phyloP scores from a whole-genome alignment of 2,113 vertebrate species.

The Lophius piscatorius region DNA sequence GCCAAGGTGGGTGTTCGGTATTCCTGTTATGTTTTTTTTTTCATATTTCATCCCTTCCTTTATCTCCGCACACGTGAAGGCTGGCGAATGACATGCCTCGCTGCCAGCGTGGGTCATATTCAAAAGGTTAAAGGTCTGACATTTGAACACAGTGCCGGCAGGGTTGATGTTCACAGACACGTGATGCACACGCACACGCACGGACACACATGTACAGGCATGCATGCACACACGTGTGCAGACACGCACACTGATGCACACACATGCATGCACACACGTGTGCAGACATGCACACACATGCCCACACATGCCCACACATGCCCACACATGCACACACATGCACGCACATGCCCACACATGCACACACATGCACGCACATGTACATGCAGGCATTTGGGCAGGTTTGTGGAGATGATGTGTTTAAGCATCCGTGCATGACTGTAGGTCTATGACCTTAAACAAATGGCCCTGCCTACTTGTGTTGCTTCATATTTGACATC shows the following conservation, averaged over 20 bases:
- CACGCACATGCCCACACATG: background rate
- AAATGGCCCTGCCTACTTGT: slow-evolving; percentile 29
- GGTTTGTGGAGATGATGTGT: slow-evolving; percentile 16
- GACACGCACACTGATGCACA: slow-evolving; percentile 40
- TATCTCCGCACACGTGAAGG: slow-evolving; percentile 32
- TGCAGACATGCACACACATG: slow-evolving; percentile 10
- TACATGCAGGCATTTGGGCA: slow-evolving; percentile 9
- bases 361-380: too few relatives aligned
- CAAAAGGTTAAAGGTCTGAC: slow-evolving; percentile 80
- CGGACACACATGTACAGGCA: too few relatives aligned
- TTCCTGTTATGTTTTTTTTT: slow-evolving; percentile 37
- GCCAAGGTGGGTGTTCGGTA: slow-evolving; percentile 40
- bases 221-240: slow-evolving; percentile 2
- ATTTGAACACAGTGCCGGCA: slow-evolving; percentile 68
- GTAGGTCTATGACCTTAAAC: slow-evolving; percentile 47
- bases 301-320: background rate
- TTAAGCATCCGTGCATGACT: slow-evolving; percentile 7
- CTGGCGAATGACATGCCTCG: slow-evolving; percentile 43
- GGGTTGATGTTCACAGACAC: slow-evolving; percentile 50
- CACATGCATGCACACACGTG: too few relatives aligned
- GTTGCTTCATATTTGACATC: slow-evolving; percentile 29
- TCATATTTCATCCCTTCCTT: slow-evolving; percentile 30
- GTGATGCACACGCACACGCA: slow-evolving; percentile 18
- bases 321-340: background rate
- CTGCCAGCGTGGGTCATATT: slow-evolving; percentile 61